Conservation (phyloP, 2,888 invertebrate species). For the Thecophora atra region DNA sequence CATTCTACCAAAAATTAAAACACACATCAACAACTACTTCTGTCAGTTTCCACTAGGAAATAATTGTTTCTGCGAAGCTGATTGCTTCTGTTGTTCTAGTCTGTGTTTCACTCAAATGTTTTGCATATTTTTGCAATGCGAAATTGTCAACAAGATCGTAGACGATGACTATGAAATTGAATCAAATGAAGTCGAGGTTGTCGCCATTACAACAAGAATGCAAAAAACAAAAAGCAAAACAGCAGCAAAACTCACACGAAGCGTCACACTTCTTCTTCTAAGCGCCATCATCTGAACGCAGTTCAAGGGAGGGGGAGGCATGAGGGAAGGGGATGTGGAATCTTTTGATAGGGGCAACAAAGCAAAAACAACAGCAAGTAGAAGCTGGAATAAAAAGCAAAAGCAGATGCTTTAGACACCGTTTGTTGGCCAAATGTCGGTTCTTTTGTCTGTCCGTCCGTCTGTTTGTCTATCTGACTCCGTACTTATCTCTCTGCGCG, state of each 20-base stretch:
- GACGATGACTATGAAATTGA: slow-evolving; percentile 48
- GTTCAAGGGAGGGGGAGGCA: background rate
- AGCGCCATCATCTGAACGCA: background rate
- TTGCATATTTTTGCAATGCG: slow-evolving; percentile 56
- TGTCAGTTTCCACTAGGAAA: too few relatives aligned
- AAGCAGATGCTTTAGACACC: background rate
- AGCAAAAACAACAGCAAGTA: too few relatives aligned
- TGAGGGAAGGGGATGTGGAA: background rate
- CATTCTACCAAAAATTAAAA: too few relatives aligned
- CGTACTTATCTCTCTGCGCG: background rate
- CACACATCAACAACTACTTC: too few relatives aligned
- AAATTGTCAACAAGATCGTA: slow-evolving; percentile 60
- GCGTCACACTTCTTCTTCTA: slow-evolving; percentile 37
- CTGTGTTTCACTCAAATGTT: slow-evolving; percentile 46
- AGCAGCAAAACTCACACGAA: slow-evolving; percentile 37
- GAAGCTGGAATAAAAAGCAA: too few relatives aligned
- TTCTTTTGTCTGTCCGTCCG: background rate
- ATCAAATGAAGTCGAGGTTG: slow-evolving; percentile 59
- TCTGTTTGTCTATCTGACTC: background rate
- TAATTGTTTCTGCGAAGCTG: background rate
- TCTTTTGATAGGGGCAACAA: too few relatives aligned
- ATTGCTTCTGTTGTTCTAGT: background rate
- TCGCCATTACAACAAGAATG: slow-evolving; percentile 50
- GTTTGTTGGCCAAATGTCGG: background rate
- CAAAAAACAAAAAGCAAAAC: background rate